Evolutionary conservation across 2,113 vertebrate species (phyloP), one percentile per base, ranked within the genome.

Genomic region (Camelus bactrianus): DNA sequence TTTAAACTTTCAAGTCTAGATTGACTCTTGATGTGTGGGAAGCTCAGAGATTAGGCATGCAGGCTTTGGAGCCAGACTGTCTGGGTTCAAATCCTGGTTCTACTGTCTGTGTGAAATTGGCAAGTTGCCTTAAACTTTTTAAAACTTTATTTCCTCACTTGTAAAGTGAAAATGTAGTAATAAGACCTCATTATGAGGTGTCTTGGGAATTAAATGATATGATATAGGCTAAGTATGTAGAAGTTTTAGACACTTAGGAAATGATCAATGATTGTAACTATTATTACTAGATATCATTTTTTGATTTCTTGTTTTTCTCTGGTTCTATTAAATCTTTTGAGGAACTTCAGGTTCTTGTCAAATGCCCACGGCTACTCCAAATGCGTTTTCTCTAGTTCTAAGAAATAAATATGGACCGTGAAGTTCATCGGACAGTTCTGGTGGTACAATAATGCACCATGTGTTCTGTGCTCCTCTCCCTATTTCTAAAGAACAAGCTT

Each of bases 1-100:
- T 81, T 76, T 94, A 90, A 83, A 72, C n/a, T 80, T 95, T 72
- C 52, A 76, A 88, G 65, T 90, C 35, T 56, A 95, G 58, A 60
- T 89, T 69, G 79, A 69, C 22, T 1, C 6, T 91, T n/a, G 16
- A 32, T 65, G n/a, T 79, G 52, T 79, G 65, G 58, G 62, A 96
- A 88, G 35, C 82, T 52, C 22, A n/a, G 90, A 56, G 73, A 95
- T 82, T 38, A 94, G 77, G 60, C 50, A 7, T 30, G 56, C 46
- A 46, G 9, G 15, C 60, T 91, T 75, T 54, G 85, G 81, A 97
- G 95, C 76, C 96, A 93, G 85, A 82, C 93, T 96, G 73, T 97
- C 94, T 96, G 75, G 56, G 80, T 98, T 97, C 90, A 97, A 96
- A 94, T 96, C 69, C 96, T 93, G 86, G 28, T 79, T 92, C 46